A percentile compares a stretch with the other conserved stretches of the same genome.
Conservation (phyloP, 2,113 vertebrate genomes). For the Hoplias malabaricus region DNA sequence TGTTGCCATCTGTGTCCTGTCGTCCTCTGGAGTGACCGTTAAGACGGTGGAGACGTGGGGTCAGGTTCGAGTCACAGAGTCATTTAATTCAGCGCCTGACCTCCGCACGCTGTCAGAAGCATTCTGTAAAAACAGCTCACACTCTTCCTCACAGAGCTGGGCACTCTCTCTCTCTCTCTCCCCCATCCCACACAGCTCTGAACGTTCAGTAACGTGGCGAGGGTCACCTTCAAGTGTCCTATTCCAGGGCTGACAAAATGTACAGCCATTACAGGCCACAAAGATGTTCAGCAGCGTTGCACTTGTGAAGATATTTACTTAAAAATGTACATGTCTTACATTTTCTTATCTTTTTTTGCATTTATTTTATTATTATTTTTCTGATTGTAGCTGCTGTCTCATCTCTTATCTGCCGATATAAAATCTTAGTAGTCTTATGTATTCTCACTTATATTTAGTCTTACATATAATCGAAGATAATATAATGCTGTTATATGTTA, state of each 20-base stretch:
- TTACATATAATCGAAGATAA: no score
- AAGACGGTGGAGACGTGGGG: constrained; percentile 39
- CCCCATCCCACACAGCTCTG: constrained; percentile 31
- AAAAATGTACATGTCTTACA: no score
- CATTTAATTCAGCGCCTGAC: constrained; percentile 72
- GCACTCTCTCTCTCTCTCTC: constrained; percentile 20
- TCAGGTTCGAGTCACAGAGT: constrained; percentile 61
- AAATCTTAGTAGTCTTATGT: no score
- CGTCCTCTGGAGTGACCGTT: constrained; percentile 57
- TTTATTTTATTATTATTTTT: no score
- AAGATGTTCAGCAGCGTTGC: constrained; percentile 11
- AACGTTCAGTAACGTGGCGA: constrained; percentile 38
- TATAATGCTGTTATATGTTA: no score
- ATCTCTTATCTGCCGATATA: no score
- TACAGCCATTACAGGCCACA: background rate
- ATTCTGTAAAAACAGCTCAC: constrained; percentile 72
- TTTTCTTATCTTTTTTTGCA: no score
- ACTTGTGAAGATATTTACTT: no score
- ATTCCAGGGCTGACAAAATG: background rate
- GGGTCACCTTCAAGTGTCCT: constrained; percentile 55
- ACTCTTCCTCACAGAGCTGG: constrained; percentile 7
- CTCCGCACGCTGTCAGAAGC: constrained; percentile 59
- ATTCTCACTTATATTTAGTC: no score
- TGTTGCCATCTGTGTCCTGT: constrained; percentile 18
- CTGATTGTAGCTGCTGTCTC: no score